Evolutionary conservation across 1,140 invertebrate genomes (phyloP).

Genomic region (Drosophila pseudoobscura): DNA sequence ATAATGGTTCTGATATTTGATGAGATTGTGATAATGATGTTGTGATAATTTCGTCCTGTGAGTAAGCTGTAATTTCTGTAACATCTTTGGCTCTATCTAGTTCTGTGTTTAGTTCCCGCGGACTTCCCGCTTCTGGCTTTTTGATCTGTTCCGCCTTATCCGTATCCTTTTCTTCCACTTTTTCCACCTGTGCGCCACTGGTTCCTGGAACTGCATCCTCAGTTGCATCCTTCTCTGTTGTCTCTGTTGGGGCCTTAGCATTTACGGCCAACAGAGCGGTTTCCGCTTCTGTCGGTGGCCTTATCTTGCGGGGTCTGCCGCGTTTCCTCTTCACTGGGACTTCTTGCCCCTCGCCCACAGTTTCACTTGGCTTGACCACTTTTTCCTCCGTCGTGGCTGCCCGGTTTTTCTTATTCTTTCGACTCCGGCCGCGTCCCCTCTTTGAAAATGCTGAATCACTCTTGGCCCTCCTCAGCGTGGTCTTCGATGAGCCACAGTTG

Average conservation of each 20-base stretch:
- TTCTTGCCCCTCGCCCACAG: background rate
- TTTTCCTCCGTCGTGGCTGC: slow-evolving; percentile 33
- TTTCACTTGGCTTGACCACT: background rate
- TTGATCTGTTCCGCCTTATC: background rate
- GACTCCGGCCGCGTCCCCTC: background rate
- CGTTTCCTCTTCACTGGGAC: slow-evolving; percentile 20
- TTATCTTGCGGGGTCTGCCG: slow-evolving; percentile 38
- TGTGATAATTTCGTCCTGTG: slow-evolving; percentile 8
- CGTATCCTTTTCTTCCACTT: background rate
- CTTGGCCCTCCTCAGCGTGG: slow-evolving; percentile 24
- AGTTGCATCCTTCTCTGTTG: background rate
- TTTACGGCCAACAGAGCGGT: too few relatives aligned
- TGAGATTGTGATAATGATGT: background rate
- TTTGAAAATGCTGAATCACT: slow-evolving; percentile 39
- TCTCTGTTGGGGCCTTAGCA: background rate
- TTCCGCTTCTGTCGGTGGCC: background rate
- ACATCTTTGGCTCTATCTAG: slow-evolving; percentile 35
- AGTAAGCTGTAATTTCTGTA: background rate
- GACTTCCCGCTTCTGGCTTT: background rate
- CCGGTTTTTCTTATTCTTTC: slow-evolving; percentile 20
- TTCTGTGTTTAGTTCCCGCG: slow-evolving; percentile 11
- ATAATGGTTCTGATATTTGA: background rate
- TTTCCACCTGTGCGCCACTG: background rate
- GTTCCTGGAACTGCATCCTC: background rate
- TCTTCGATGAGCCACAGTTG: background rate